Evolutionary conservation across 2,113 vertebrate species (phyloP).

Genomic region (Elanoides forficatus): DNA sequence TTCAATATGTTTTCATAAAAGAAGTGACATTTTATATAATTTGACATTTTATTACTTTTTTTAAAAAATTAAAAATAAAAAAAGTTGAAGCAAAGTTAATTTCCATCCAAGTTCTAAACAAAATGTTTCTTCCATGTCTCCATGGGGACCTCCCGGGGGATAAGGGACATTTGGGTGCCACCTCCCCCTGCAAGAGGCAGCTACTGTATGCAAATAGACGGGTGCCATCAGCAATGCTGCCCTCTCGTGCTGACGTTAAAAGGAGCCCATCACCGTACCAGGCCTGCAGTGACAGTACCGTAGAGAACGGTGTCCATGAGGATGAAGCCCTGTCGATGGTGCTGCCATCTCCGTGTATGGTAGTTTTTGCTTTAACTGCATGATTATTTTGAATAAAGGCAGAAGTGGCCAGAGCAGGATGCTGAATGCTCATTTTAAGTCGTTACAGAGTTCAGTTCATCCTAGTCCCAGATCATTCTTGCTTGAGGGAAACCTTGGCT

Average conservation of each 20-base stretch:
- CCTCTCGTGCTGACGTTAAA: neutral
- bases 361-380: neutral
- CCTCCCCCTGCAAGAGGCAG: neutral
- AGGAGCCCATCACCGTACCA: neutral
- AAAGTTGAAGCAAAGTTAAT: neutral
- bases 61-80: neutral
- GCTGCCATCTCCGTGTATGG: fast-evolving
- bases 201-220: neutral
- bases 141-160: fast-evolving
- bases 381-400: neutral
- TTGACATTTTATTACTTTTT: neutral
- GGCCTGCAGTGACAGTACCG: fast-evolving
- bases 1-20: neutral
- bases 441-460: neutral
- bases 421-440: fast-evolving
- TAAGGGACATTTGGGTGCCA: neutral
- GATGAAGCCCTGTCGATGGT: neutral
- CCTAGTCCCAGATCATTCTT: neutral
- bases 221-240: neutral
- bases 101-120: neutral
- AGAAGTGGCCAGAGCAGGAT: neutral
- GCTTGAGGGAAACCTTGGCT: neutral
- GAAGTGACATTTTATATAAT: neutral
- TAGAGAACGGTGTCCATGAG: neutral
- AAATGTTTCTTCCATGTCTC: fast-evolving